Evolutionary conservation across 2,797 vertebrate species (phyloP).

Genomic region (Bufotes viridis): DNA sequence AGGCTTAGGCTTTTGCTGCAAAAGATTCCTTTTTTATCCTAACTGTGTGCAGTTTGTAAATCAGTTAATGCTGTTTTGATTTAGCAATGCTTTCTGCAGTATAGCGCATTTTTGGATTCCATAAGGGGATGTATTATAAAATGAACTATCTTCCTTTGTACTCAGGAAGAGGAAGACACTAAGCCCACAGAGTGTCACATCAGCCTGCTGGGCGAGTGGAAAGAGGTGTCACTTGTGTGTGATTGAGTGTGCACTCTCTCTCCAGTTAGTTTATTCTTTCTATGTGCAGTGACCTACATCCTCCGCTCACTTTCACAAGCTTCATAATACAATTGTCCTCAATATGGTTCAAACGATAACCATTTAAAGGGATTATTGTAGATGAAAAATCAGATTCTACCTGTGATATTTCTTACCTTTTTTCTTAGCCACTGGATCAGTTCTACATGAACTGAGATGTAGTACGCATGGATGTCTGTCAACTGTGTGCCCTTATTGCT

Average conservation of each 20-base stretch:
- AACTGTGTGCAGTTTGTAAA: not conserved
- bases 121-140: not conserved
- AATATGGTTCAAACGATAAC: not conserved
- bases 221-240: slow-evolving; percentile 78
- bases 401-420: not conserved
- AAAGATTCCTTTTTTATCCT: not conserved
- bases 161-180: slow-evolving; percentile 82
- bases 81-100: slow-evolving; percentile 1
- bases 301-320: slow-evolving; percentile 1
- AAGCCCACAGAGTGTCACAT: slow-evolving; percentile 79
- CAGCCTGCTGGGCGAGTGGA: slow-evolving; percentile 82
- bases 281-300: slow-evolving; percentile 53
- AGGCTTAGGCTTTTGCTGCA: slow-evolving; percentile 14
- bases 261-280: not conserved
- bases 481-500: not conserved
- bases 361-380: not conserved
- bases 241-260: slow-evolving; percentile 67
- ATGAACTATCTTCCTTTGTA: slow-evolving; percentile 32
- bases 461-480: not conserved
- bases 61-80: not conserved
- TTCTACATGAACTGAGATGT: not conserved
- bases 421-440: not conserved
- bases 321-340: not conserved
- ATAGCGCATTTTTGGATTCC: not conserved
- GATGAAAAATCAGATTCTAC: not conserved